These are phyloP conservation scores for Macaca mulatta DNA, from an alignment of 2,113 vertebrate species.

Conservation along the genomic window DNA sequence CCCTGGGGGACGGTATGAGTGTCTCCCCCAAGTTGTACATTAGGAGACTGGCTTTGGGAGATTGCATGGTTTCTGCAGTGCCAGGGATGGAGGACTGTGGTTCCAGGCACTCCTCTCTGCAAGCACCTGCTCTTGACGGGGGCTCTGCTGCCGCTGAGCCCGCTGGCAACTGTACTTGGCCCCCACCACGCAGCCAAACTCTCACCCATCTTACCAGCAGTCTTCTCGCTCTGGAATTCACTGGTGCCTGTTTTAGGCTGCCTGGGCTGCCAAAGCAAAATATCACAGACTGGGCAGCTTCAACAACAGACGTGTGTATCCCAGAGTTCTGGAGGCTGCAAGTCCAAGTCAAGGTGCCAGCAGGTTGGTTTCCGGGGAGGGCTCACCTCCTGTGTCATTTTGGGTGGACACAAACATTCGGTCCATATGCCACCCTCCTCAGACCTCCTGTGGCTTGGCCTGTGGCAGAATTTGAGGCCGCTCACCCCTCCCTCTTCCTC, in stretches of 20 bases:
- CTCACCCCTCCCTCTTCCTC: fast-evolving
- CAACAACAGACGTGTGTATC: neutral
- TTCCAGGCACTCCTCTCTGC: neutral
- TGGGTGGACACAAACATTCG: neutral
- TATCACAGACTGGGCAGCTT: neutral
- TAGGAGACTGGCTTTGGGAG: neutral
- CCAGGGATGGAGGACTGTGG: neutral
- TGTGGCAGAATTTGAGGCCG: neutral
- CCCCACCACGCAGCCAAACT: neutral
- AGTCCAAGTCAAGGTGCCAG: neutral
- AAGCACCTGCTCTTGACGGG: neutral
- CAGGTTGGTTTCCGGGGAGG: neutral
- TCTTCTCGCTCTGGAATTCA: neutral
- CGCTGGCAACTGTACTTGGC: neutral
- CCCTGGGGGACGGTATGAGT: neutral
- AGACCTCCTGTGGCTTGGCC: neutral
- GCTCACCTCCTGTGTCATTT: neutral
- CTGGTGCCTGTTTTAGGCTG: neutral
- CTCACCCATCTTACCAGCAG: neutral
- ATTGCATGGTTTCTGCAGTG: neutral
- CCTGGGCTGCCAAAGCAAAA: neutral
- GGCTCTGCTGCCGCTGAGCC: neutral
- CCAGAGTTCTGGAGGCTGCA: neutral
- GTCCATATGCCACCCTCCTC: neutral
- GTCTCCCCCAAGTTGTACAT: neutral